Conservation (phyloP, 2,113 vertebrate species). For the Casuarius casuarius region DNA sequence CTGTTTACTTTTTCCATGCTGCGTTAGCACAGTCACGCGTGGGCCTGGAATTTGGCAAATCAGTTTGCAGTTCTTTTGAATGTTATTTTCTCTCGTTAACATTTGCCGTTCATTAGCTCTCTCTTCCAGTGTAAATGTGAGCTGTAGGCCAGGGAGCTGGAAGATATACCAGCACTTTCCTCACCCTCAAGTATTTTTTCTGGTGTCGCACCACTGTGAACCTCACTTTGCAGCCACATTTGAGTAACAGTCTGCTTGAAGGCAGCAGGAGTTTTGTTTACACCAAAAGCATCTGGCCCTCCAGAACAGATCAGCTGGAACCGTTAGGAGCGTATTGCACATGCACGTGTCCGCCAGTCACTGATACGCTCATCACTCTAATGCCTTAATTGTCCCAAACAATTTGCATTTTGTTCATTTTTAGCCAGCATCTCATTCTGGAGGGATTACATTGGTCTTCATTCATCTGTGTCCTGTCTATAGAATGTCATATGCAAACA, state of each 20-base stretch:
- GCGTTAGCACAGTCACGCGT: fast-evolving
- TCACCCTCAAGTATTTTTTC: neutral
- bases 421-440: conserved; percentile 34
- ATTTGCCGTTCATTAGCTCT: neutral
- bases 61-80: neutral
- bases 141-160: neutral
- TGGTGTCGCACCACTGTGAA: neutral
- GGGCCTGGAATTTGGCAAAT: neutral
- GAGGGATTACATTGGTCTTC: conserved; percentile 11
- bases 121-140: neutral
- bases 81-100: neutral
- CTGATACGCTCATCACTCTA: neutral
- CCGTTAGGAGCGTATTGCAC: neutral
- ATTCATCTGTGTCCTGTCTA: neutral
- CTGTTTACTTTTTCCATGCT: neutral
- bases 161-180: neutral
- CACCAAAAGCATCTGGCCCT: neutral
- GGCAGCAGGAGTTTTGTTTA: neutral
- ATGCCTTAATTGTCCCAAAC: neutral
- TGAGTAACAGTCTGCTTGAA: neutral
- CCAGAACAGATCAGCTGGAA: neutral
- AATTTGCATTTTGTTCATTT: neutral
- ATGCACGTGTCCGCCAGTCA: fast-evolving
- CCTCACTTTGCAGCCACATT: neutral
- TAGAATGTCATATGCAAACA: conserved; percentile 7